Conservation (phyloP, 2,113 vertebrate species). For the Noturus placidus region DNA sequence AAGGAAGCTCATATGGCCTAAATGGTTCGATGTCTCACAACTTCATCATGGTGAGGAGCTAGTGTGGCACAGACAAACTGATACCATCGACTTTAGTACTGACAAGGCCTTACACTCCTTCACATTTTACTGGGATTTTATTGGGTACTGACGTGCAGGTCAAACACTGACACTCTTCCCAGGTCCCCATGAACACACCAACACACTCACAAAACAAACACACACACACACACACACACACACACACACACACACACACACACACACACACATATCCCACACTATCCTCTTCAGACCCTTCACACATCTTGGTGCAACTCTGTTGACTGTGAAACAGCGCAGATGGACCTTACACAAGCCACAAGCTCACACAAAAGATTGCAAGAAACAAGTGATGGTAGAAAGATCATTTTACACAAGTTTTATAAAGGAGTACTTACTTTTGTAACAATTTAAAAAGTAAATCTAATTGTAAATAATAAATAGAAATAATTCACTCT, state of each 20-base stretch:
- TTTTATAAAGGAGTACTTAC: not conserved
- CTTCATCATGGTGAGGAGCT: not conserved
- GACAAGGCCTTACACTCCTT: not conserved
- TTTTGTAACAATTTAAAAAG: not conserved
- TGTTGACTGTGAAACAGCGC: constrained; percentile 41
- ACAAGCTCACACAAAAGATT: not conserved
- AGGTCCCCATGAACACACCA: not conserved
- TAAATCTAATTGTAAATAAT: not conserved
- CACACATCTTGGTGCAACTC: constrained; percentile 32
- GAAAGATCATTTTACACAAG: constrained; percentile 5
- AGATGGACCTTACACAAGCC: constrained; percentile 54
- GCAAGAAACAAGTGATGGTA: constrained; percentile 9
- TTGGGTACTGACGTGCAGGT: not conserved
- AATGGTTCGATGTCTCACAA: constrained; percentile 6
- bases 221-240: not conserved
- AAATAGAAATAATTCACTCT: not conserved
- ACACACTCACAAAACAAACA: not conserved
- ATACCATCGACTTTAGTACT: not conserved
- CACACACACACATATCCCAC: constrained; percentile 35
- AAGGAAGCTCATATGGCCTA: constrained; percentile 3
- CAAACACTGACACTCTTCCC: not conserved
- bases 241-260: not conserved
- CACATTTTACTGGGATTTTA: not conserved
- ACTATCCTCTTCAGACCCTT: constrained; percentile 28
- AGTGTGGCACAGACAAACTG: constrained; percentile 18